Percentiles rank a stretch among this genome's conserved stretches.
Conservation (phyloP, 2,797 vertebrate species). For the Anableps anableps region DNA sequence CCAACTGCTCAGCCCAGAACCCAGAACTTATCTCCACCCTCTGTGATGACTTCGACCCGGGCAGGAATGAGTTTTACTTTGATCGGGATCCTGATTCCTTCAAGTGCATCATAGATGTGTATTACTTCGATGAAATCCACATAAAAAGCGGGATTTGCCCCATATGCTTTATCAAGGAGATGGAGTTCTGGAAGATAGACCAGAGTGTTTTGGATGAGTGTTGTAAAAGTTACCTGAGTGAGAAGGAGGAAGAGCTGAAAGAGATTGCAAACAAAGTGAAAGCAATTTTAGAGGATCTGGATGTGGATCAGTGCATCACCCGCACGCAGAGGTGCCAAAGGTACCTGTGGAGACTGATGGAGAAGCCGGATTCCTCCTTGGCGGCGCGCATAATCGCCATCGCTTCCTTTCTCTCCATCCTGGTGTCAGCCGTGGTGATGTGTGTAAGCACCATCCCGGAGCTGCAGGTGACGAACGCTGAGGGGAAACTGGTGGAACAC, state of each 20-base stretch:
- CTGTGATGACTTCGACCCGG: conserved; percentile 95
- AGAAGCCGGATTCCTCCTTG: conserved; percentile 93
- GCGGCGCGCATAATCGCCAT: conserved; percentile 89
- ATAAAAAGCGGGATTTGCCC: conserved; percentile 97
- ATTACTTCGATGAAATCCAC: conserved; percentile 95
- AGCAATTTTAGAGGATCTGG: conserved; percentile 91
- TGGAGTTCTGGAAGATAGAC: conserved; percentile 99
- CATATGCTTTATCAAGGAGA: conserved; percentile 96
- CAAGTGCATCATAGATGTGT: conserved; percentile 93
- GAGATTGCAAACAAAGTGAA: conserved; percentile 93
- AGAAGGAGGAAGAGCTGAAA: conserved; percentile 93
- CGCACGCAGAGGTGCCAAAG: conserved; percentile 88
- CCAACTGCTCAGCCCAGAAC: conserved; percentile 85
- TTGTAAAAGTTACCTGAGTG: conserved; percentile 90
- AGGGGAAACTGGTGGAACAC: conserved; percentile 91
- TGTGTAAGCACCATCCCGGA: conserved; percentile 95
- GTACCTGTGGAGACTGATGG: conserved; percentile 93
- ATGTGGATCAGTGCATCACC: conserved; percentile 83
- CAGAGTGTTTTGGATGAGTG: conserved; percentile 91
- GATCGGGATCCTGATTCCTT: conserved; percentile 96
- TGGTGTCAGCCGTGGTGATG: conserved; percentile 93
- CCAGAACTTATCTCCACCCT: conserved; percentile 88
- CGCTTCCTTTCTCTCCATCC: conserved; percentile 91
- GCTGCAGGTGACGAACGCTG: conserved; percentile 87
- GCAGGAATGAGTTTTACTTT: conserved; percentile 94